These are phyloP conservation scores for Lophius americanus DNA, from an alignment of 2,797 vertebrate species.

Conservation along the genomic window DNA sequence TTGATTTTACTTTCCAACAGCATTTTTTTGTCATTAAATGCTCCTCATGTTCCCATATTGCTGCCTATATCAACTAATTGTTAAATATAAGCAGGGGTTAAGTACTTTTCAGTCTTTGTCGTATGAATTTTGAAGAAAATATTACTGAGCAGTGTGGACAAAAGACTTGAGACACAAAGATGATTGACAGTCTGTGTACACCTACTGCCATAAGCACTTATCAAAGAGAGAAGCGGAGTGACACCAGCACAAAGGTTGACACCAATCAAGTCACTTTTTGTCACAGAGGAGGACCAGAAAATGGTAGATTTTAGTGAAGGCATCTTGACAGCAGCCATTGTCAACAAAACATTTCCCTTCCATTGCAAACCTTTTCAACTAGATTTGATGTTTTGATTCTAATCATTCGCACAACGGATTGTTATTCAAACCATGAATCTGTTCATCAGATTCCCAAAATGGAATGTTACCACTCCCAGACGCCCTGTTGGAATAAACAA, in stretches of 20 bases:
- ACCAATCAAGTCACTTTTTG: constrained; percentile 43
- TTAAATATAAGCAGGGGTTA: no score
- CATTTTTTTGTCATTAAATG: no score
- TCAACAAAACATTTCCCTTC: constrained; percentile 13
- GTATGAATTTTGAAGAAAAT: constrained; percentile 16
- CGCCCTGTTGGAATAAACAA: background rate
- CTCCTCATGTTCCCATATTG: no score
- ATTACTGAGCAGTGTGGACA: constrained; percentile 10
- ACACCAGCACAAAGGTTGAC: constrained; percentile 23
- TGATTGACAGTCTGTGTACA: constrained; percentile 25
- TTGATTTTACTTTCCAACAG: no score
- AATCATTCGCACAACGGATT: background rate
- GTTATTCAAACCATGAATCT: constrained; percentile 4
- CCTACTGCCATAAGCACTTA: constrained; percentile 37
- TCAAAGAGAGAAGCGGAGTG: constrained; percentile 36
- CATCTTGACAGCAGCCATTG: constrained; percentile 22
- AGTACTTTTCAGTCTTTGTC: background rate
- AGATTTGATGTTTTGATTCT: constrained; percentile 5
- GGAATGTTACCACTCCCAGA: background rate
- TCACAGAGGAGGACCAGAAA: constrained; percentile 31
- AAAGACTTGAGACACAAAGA: constrained; percentile 13
- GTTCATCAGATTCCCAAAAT: constrained; percentile 1
- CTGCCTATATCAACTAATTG: no score
- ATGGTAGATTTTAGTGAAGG: background rate
- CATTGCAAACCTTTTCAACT: background rate